Evolutionary conservation across 2,113 vertebrate species (phyloP), one percentile per base, ranked within the genome.

Genomic region (Girardinichthys multiradiatus): DNA sequence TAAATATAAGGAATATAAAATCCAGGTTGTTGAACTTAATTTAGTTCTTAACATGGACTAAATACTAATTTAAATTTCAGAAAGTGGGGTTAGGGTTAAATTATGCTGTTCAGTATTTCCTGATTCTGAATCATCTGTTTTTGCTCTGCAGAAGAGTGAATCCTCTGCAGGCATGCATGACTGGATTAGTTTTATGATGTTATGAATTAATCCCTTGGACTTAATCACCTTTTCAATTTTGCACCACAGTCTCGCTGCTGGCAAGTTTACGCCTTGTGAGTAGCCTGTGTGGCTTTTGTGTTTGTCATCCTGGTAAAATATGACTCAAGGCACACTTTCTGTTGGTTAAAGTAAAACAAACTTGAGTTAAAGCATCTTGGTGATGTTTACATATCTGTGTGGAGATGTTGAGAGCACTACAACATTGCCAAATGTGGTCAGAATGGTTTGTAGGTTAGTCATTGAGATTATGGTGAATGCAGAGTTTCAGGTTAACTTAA

Each of bases 101-200:
- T 54, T n/a, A 21, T 54, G 48, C 48, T 4, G 17, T 45, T 45
- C 17, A 45, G 6, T 17, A 6, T 19, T 19, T 45, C 42, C 24
- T 48, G 28, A 57, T 57, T 14, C 5, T 2, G 13, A 12, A 33
- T 27, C n/a, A 42, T 61, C 29, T 26, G 45, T 8, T 7, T 27
- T 74, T 24, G 24, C 9, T 21, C 28, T 54, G 15, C 29, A 73
- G 58, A 42, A 51, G 29, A 64, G 39, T 64, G 69, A 79, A 61
- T 64, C 35, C 9, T 58, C n/a, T 71, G 51, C 57, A 65, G 21
- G 13, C 2, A 21, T 51, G 66, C 72, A 66, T 35, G 74, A 71
- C 68, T 76, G 63, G 67, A 75, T 84, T 83, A 83, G 81, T 82
- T 85, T 80, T 42, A 77, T 30, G 39, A 29, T 42, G 15, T 21